These are phyloP conservation scores for Cercopithecus mona DNA, from an alignment of 2,113 vertebrate genomes.

Conservation along the genomic window DNA sequence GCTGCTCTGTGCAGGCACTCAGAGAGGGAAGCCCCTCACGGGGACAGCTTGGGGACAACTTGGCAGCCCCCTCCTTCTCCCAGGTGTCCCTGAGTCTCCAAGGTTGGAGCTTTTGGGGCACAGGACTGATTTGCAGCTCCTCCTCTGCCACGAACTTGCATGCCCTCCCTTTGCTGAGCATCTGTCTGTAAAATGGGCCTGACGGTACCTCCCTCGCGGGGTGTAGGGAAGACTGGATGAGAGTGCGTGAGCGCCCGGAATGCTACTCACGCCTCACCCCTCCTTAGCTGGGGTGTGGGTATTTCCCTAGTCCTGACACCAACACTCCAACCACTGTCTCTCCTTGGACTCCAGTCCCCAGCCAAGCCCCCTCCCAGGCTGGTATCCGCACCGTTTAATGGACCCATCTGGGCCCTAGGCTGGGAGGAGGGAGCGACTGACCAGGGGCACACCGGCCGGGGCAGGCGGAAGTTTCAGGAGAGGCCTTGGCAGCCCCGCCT, in stretches of 20 bases:
- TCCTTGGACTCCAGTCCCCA: background rate
- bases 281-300: background rate
- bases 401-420: background rate
- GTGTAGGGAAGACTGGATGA: too few relatives aligned
- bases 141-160: background rate
- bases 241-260: fast-evolving
- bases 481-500: background rate
- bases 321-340: background rate
- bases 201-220: background rate
- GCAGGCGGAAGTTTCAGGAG: background rate
- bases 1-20: too few relatives aligned
- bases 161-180: background rate
- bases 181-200: background rate
- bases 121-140: background rate
- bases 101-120: background rate
- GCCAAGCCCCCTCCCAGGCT: background rate
- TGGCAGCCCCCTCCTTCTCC: background rate
- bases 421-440: background rate
- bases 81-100: background rate
- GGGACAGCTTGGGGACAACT: fast-evolving
- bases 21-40: background rate
- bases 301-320: fast-evolving
- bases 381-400: background rate
- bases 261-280: fast-evolving
- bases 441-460: fast-evolving